Base-by-base conservation (phyloP, 1,140 invertebrate species). In the Dermatophagoides farinae region DNA sequence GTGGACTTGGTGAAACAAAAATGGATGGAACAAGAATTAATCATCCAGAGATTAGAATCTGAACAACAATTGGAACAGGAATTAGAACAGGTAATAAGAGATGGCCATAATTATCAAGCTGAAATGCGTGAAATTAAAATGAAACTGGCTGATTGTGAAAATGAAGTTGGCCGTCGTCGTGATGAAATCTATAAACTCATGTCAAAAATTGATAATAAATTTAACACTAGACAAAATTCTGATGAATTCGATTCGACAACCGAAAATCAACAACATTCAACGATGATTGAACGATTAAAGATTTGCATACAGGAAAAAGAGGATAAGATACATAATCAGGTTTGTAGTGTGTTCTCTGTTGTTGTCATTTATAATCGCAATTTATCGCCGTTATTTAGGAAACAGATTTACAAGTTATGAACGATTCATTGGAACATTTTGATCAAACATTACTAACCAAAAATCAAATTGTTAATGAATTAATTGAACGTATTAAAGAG, bases 401-500 rank as follows among this genome's bases (percentile, higher is more conserved):
- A 16, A 59, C 64, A 39, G 49, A 61, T 23, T 40, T 62, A 6
- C 63, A 66, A 57, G 43, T 54, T 6, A 59, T 65, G 47, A 46
- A 64, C 6, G 50, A 38, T 12, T 52, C 46, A 39, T 47, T 63
- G 12, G 39, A 89, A 68, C 82, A 80, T 62, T 70, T 90, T 12
- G 84, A 85, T 69, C 77, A 82, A 70, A 84, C 86, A 73, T 81
- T 82, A n/a, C 65, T 63, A 55, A 62, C 66, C 4, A 70, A 88
- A 70, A 87, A 88, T 70, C 75, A 82, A 49, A 83, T 88, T 74
- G 82, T 89, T 22, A 86, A 88, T 66, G 77, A 81, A 64, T 72
- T 91, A 59, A 84, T 89, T 8, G 77, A 82, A 37, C 85, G 90
- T 68, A 88, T 91, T 82, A 88, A 91, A 71, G 85, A 89, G 70